A percentile compares a stretch with the other conserved stretches of the same genome.
phyloP scores from a whole-genome alignment of 2,797 vertebrate genomes.

The Dromococcyx pavoninus region DNA sequence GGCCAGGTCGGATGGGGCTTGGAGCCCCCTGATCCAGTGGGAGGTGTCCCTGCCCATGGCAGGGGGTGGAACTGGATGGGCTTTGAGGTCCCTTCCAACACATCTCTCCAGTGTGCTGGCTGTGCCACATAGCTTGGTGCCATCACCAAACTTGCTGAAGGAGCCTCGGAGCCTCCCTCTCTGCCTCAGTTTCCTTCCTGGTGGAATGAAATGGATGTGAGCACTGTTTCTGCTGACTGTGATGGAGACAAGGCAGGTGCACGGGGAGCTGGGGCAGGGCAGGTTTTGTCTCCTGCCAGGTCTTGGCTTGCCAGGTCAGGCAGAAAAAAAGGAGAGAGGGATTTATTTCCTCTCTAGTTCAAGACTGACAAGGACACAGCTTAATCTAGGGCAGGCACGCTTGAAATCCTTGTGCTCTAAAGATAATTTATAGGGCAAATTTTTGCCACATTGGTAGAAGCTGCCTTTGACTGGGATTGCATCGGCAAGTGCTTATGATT shows the following conservation, averaged over 20 bases:
- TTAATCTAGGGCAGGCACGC: background rate
- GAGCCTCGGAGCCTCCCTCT: background rate
- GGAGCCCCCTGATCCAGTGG: background rate
- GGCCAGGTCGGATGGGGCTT: no score
- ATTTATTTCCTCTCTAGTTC: background rate
- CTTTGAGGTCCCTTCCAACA: no score
- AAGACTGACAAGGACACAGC: slow-evolving; percentile 7
- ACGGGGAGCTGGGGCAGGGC: rapidly evolving
- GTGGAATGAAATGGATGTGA: background rate
- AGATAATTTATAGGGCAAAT: background rate
- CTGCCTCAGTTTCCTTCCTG: background rate
- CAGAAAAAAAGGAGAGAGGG: background rate
- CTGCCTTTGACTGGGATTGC: background rate
- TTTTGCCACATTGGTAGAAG: background rate
- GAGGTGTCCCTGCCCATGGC: no score
- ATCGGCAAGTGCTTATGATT: background rate
- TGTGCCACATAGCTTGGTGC: no score
- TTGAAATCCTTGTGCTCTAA: background rate
- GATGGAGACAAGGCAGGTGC: background rate
- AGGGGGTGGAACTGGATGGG: no score
- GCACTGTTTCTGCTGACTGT: rapidly evolving
- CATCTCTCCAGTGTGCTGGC: no score
- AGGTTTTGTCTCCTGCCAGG: background rate
- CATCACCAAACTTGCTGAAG: background rate
- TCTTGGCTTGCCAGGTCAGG: background rate